Percentiles rank a stretch among this genome's conserved stretches.
phyloP scores from a whole-genome alignment of 2,113 vertebrate species.

The Geothlypis trichas region DNA sequence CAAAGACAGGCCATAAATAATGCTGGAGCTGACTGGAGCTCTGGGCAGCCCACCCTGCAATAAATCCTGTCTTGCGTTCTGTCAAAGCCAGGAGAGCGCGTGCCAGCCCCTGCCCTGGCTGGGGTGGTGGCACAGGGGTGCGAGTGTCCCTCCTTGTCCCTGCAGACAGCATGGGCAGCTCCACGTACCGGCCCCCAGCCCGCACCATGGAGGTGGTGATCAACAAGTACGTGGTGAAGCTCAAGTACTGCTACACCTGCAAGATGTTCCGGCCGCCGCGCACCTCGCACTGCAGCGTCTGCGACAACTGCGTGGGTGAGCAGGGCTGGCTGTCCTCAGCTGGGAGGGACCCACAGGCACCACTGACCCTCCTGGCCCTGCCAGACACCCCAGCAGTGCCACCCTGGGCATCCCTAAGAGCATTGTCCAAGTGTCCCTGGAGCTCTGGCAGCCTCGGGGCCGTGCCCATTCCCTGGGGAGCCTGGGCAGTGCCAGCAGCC shows the following conservation, averaged over 20 bases:
- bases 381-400: rapidly evolving
- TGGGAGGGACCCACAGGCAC: neutral
- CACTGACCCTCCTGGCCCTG: rapidly evolving
- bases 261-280: slow-evolving; percentile 95
- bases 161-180: slow-evolving; percentile 90
- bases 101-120: neutral
- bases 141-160: neutral
- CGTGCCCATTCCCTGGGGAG: neutral
- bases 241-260: slow-evolving; percentile 98
- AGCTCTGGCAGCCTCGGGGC: neutral
- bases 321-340: rapidly evolving
- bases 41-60: neutral
- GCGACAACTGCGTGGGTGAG: slow-evolving; percentile 97
- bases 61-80: neutral
- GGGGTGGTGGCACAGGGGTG: neutral
- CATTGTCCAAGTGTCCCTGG: rapidly evolving
- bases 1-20: neutral
- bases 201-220: slow-evolving; percentile 92
- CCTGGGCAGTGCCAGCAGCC: neutral
- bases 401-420: neutral
- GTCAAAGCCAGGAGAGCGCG: rapidly evolving
- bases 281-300: slow-evolving; percentile 95
- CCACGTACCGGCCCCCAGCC: slow-evolving; percentile 88
- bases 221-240: slow-evolving; percentile 91
- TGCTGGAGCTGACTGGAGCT: neutral